A percentile compares a stretch with the other conserved stretches of the same genome.
These are phyloP conservation scores for Beris morrisii DNA, from an alignment of 2,888 invertebrate species.

Conservation along the genomic window DNA sequence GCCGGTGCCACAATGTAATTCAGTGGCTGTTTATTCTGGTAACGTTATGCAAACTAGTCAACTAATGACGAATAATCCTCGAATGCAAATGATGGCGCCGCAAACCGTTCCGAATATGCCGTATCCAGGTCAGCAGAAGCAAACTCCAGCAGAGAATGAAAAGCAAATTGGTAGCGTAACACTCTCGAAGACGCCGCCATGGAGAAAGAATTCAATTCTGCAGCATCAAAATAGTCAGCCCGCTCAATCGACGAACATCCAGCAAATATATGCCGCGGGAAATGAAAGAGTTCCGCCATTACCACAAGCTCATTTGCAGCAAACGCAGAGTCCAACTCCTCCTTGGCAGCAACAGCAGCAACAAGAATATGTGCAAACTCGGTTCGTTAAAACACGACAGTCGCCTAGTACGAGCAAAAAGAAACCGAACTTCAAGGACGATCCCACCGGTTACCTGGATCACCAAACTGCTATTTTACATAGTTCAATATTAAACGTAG, in stretches of 20 bases:
- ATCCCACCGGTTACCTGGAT: constrained; percentile 87
- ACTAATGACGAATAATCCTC: constrained; percentile 23
- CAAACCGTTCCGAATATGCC: constrained; percentile 23
- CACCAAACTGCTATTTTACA: constrained; percentile 87
- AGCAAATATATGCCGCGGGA: constrained; percentile 26
- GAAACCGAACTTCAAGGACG: constrained; percentile 85
- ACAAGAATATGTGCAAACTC: constrained; percentile 28
- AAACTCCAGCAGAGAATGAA: constrained; percentile 27
- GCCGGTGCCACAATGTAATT: constrained; percentile 39
- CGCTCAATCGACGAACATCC: neutral
- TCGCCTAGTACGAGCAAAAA: constrained; percentile 39
- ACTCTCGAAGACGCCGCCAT: constrained; percentile 44
- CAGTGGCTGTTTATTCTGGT: constrained; percentile 37
- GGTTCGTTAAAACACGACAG: constrained; percentile 30
- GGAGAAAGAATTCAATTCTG: constrained; percentile 43
- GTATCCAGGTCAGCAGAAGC: constrained; percentile 10
- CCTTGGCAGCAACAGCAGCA: constrained; percentile 28
- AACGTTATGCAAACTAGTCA: constrained; percentile 40
- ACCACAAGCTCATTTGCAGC: constrained; percentile 42
- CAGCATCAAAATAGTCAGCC: constrained; percentile 29
- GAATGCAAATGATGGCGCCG: constrained; percentile 18
- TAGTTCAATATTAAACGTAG: constrained; percentile 70
- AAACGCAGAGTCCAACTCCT: neutral
- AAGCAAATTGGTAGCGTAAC: constrained; percentile 43
- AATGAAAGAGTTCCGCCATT: constrained; percentile 45